phyloP scores from a whole-genome alignment of 1,140 invertebrate genomes.

The Calycopis cecrops region DNA sequence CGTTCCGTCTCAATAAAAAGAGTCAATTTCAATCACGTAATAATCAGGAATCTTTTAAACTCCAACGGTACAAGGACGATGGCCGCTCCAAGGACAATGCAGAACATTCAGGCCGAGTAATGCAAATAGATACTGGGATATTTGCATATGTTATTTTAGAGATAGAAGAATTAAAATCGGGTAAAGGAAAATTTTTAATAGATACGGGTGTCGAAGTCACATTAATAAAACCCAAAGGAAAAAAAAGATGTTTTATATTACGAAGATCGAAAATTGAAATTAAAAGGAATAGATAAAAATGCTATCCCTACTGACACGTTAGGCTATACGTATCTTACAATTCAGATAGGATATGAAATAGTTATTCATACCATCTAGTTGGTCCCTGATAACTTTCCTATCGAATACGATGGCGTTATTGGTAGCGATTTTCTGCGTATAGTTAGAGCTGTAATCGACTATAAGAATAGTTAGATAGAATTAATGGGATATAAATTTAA shows the following conservation, averaged over 20 bases:
- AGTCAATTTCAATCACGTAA: background rate
- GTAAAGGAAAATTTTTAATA: constrained; percentile 18
- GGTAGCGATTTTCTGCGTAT: constrained; percentile 20
- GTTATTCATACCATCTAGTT: constrained; percentile 23
- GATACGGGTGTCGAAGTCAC: constrained; percentile 25
- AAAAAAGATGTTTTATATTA: constrained; percentile 15
- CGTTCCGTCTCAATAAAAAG: background rate
- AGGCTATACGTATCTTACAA: constrained; percentile 16
- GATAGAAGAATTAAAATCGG: background rate
- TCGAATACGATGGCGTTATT: constrained; percentile 21
- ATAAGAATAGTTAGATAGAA: constrained; percentile 6
- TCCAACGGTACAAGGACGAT: constrained; percentile 21
- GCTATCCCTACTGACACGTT: constrained; percentile 21
- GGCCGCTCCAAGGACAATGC: constrained; percentile 20
- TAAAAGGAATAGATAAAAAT: constrained; percentile 25
- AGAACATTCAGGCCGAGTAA: constrained; percentile 24
- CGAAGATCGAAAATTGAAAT: constrained; percentile 22
- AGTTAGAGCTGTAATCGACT: constrained; percentile 18
- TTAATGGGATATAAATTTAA: background rate
- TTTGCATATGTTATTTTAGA: constrained; percentile 18
- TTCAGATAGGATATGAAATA: constrained; percentile 23
- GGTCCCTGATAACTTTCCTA: constrained; percentile 28
- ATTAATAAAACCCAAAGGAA: constrained; percentile 19
- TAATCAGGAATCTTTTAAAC: constrained; percentile 24
- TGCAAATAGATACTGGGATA: constrained; percentile 18